Evolutionary conservation across 2,113 vertebrate genomes (phyloP), one percentile per base, ranked within the genome.

Genomic region (Apeltes quadracus): DNA sequence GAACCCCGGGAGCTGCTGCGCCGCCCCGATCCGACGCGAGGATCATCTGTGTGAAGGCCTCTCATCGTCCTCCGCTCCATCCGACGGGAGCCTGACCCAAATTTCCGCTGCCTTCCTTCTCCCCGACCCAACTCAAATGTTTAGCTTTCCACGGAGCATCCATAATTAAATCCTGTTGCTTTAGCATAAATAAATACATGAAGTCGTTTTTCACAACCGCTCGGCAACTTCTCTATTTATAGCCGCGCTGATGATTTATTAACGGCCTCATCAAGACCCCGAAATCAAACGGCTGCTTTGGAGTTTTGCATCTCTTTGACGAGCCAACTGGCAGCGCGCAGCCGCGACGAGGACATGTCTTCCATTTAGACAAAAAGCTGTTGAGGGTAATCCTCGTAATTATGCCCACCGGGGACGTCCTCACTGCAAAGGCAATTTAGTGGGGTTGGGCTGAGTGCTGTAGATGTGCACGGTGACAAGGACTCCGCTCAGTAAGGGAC

Each of bases 161-260:
- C 62, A 91, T 92, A 88, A 92, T 90, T 89, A 84, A 91, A 88
- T 83, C 46, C 78, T 83, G 83, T 88, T 89, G 76, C 88, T 89
- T 91, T 91, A 91, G 89, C 81, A 91, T 91, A 88, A 91, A 91
- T 92, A 92, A 91, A 91, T 91, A 91, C 85, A 90, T 91, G 85
- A 91, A 90, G 90, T 78, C 58, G 83, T 86, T 91, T 51, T 81
- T 88, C 80, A 80, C 78, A 71, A 85, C 81, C 85, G 89, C 91
- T 87, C 73, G 82, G 86, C 89, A 92, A 91, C 88, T 71, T 71
- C 85, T 86, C 88, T 91, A 92, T 92, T 92, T 92, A 86, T 90
- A 92, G 87, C 81, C 16, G 0, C 57, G 0, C 7, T 79, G 73
- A 91, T 92, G 76, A 91, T 89, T 91, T 90, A 92, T 92, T 91